These are phyloP conservation scores for Phaonia tiefii DNA, from an alignment of 2,888 invertebrate species.

Conservation along the genomic window DNA sequence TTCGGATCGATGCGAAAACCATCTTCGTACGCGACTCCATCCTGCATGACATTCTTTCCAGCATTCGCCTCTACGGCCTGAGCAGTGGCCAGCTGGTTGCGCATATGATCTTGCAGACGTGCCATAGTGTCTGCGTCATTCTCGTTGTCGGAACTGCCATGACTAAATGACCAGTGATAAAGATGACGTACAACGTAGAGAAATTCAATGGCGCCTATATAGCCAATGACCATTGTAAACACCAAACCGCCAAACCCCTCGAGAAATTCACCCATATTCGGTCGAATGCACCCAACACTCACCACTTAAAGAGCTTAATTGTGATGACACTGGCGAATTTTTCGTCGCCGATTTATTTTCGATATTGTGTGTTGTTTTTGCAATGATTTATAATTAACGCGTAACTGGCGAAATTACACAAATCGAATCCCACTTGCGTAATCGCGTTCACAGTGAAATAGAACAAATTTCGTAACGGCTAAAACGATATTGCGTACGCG, in stretches of 20 bases:
- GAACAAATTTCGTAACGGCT: slow-evolving; percentile 57
- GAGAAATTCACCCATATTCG: slow-evolving; percentile 72
- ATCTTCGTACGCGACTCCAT: slow-evolving; percentile 78
- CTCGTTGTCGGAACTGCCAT: slow-evolving; percentile 68
- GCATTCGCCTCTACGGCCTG: slow-evolving; percentile 70
- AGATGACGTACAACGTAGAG: slow-evolving; percentile 78
- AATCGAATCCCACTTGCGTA: slow-evolving; percentile 67
- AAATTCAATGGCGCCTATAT: slow-evolving; percentile 87
- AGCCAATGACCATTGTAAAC: slow-evolving; percentile 87
- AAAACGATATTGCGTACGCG: slow-evolving; percentile 8
- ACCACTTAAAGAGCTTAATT: background rate
- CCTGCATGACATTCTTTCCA: slow-evolving; percentile 76
- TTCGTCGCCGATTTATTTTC: slow-evolving; percentile 16
- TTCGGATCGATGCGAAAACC: slow-evolving; percentile 77
- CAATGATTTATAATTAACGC: slow-evolving; percentile 21
- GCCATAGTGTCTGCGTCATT: slow-evolving; percentile 71
- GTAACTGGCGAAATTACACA: background rate
- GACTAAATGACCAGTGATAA: slow-evolving; percentile 77
- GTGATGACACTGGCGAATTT: background rate
- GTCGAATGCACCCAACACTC: slow-evolving; percentile 46
- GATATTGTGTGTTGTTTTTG: slow-evolving; percentile 9
- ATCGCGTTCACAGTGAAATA: slow-evolving; percentile 42
- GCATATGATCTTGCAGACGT: slow-evolving; percentile 75
- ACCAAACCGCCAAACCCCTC: slow-evolving; percentile 87
- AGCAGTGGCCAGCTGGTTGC: slow-evolving; percentile 72